A percentile compares a stretch with the other conserved stretches of the same genome.
Conservation (phyloP, 2,888 invertebrate species). For the Galeruca laticollis region DNA sequence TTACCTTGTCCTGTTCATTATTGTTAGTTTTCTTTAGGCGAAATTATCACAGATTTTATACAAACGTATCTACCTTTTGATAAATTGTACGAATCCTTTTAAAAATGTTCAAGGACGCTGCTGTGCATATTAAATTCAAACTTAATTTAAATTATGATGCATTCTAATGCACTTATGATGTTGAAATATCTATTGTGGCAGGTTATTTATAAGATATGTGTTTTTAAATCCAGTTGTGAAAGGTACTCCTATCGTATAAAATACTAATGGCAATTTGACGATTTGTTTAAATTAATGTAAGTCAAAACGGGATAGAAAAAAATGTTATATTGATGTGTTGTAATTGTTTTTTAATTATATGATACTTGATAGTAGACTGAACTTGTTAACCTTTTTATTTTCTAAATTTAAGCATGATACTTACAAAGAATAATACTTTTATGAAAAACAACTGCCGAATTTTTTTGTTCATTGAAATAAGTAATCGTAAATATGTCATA, state of each 20-base stretch:
- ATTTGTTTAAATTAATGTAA: constrained; percentile 2
- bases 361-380: not conserved
- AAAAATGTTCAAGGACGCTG: not conserved
- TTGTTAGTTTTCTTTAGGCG: too few relatives aligned
- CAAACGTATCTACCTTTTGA: too few relatives aligned
- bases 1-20: too few relatives aligned
- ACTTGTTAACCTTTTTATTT: not conserved
- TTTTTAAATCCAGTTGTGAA: not conserved
- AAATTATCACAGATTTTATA: too few relatives aligned
- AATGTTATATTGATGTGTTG: constrained; percentile 6
- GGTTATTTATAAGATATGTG: constrained; percentile 6
- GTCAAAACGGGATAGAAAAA: not conserved
- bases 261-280: not conserved
- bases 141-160: constrained; percentile 3
- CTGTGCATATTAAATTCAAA: not conserved
- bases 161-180: constrained; percentile 6
- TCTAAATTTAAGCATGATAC: too few relatives aligned
- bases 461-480: too few relatives aligned
- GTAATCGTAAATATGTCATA: too few relatives aligned
- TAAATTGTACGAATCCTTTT: too few relatives aligned
- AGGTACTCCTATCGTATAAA: not conserved
- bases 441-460: too few relatives aligned
- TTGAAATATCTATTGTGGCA: constrained; percentile 3
- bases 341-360: constrained; percentile 3
- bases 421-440: too few relatives aligned